A percentile compares a stretch with the other conserved stretches of the same genome.
Conservation (phyloP, 1,140 invertebrate species). For the Drosophila pallidifrons region DNA sequence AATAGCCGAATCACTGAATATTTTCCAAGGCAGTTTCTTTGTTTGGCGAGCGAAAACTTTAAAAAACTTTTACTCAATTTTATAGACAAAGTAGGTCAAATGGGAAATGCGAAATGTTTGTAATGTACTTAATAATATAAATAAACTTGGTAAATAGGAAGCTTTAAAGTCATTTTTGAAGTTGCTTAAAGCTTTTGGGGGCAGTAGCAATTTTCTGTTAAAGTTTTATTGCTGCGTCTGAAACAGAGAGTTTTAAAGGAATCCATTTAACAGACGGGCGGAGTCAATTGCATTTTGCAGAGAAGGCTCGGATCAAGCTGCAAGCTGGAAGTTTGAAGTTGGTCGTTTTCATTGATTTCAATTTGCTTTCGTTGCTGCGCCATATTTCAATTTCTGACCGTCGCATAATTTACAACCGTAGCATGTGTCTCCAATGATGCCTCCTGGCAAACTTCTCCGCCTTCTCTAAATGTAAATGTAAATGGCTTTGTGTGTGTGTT, state of each 20-base stretch:
- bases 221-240: background rate
- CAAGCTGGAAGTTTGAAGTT: slow-evolving; percentile 34
- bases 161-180: too few relatives aligned
- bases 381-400: slow-evolving; percentile 82
- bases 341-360: slow-evolving; percentile 75
- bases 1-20: background rate
- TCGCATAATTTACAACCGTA: slow-evolving; percentile 79
- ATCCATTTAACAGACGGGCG: background rate
- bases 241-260: too few relatives aligned
- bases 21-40: background rate
- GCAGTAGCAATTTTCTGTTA: background rate
- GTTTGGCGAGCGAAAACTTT: background rate
- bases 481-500: slow-evolving; percentile 21
- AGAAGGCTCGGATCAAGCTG: slow-evolving; percentile 19
- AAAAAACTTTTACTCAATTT: background rate
- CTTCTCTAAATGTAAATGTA: slow-evolving; percentile 4
- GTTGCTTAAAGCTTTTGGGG: background rate
- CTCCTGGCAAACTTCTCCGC: background rate
- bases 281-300: slow-evolving; percentile 18
- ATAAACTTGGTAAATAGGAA: too few relatives aligned
- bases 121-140: background rate
- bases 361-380: slow-evolving; percentile 77
- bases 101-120: background rate
- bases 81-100: background rate
- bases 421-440: slow-evolving; percentile 75